A percentile compares a stretch with the other conserved stretches of the same genome.
These are phyloP conservation scores for Gopherus flavomarginatus DNA, from an alignment of 2,113 vertebrate species.

Conservation along the genomic window DNA sequence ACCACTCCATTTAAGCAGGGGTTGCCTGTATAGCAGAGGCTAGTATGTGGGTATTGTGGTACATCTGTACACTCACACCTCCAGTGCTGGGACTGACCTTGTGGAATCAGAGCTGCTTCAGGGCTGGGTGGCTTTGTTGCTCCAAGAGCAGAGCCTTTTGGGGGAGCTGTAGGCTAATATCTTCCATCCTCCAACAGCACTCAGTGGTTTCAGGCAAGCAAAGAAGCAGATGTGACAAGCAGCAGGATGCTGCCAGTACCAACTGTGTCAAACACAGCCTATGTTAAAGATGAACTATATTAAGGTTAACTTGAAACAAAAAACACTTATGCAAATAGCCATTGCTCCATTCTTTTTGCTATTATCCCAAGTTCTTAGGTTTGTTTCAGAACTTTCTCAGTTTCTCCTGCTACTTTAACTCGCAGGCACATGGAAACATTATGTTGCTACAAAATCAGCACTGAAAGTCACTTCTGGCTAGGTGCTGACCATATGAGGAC, in stretches of 20 bases:
- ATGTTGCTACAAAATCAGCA: accelerated
- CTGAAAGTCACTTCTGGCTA: background rate
- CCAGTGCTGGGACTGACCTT: background rate
- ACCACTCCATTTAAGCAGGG: background rate
- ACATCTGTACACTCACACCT: background rate
- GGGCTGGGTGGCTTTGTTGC: background rate
- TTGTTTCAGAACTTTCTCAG: background rate
- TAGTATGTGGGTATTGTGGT: accelerated
- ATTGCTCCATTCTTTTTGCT: background rate
- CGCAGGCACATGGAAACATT: background rate
- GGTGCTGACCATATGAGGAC: background rate
- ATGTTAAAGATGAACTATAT: background rate
- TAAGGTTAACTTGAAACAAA: background rate
- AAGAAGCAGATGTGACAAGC: background rate
- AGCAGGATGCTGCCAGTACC: background rate
- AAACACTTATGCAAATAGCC: background rate
- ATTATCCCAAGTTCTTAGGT: background rate
- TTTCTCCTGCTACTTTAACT: background rate
- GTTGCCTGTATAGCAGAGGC: background rate
- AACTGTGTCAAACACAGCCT: background rate
- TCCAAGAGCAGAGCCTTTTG: background rate
- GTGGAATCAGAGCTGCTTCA: background rate
- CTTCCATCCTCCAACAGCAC: background rate
- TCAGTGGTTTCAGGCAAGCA: background rate
- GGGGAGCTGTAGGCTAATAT: background rate